Conservation (phyloP, 2,888 invertebrate genomes). For the Teinopalpus imperialis region DNA sequence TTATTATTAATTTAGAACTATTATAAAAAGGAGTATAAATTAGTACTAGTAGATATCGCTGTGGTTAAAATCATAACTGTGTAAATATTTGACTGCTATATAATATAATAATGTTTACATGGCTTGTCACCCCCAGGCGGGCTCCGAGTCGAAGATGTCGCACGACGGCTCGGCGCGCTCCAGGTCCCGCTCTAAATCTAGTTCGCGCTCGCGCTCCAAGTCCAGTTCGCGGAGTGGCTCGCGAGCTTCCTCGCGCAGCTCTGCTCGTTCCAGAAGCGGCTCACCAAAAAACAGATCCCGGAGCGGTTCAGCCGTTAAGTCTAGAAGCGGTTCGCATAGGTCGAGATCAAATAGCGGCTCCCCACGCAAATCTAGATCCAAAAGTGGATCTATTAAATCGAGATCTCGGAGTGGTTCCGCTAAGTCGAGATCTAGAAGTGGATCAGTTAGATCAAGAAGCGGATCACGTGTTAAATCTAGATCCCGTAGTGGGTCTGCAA, state of each 20-base stretch:
- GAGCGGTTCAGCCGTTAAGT: conserved; percentile 33
- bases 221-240: conserved; percentile 51
- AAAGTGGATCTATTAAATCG: conserved; percentile 39
- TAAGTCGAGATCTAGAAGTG: conserved; percentile 32
- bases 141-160: conserved; percentile 60
- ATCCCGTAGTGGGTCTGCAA: conserved; percentile 15
- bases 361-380: conserved; percentile 29
- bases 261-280: conserved; percentile 34
- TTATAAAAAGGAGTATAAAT: no score
- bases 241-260: conserved; percentile 42
- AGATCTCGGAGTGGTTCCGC: conserved; percentile 19
- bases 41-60: no score
- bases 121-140: conserved; percentile 49
- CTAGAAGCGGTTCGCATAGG: conserved; percentile 40
- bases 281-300: conserved; percentile 33
- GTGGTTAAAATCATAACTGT: no score
- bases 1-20: no score
- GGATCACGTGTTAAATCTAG: conserved; percentile 39
- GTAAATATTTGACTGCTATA: no score
- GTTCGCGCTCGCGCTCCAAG: conserved; percentile 37
- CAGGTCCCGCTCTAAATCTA: conserved; percentile 36
- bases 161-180: conserved; percentile 52
- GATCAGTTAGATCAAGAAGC: conserved; percentile 37
- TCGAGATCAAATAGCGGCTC: conserved; percentile 44
- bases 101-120: no score